Base-by-base conservation (phyloP, 92 coral and sea anemone genomes). In the Epizoanthus ramosus region DNA sequence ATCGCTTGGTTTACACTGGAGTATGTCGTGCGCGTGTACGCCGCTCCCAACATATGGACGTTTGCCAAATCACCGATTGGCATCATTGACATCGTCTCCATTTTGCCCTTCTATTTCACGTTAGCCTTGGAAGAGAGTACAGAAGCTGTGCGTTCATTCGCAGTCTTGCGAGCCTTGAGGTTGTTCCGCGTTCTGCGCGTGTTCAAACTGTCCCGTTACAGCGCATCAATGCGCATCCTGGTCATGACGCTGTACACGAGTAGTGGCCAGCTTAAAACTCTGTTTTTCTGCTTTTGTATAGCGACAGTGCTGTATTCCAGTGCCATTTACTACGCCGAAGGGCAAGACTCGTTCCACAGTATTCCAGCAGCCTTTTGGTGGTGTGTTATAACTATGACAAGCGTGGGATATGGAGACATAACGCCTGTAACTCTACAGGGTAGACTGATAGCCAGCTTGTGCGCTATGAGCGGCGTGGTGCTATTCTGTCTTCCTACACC, bases 331-430 rank as follows among this genome's bases (percentile, higher is more conserved):
- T 96, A 94, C 77, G 99, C 94, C 41, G 98, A 95, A 63, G 85
- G 84, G 14, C 63, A 57, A 33, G 79, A 87, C 9, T 88, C 86
- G 37, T 87, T 92, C 71, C 86, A 94, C 37, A 96, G 99, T 74
- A 96, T 96, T 59, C 99, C 99, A 45, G 95, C 89, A 73, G 87
- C 99, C 17, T 92, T 96, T 76, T 96, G 99, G 99, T 96, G 99
- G 98, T 89, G 92, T 7, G 85, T 96, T 13, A 94, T 96, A 58
- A 96, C 99, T 10, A 96, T 96, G 99, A 96, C 99, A 5, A 90
- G 97, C 33, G 99, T 96, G 4, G 99, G 99, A 0, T 96, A 96
- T 57, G 99, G 99, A 2, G 99, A 96, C 31, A 89, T 94, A 50
- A 92, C 84, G 5, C 99, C 99, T 12, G 63, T 68, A 21, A 96